Base-by-base conservation (phyloP, 2,797 vertebrate genomes). In the Onychomys arenicola region DNA sequence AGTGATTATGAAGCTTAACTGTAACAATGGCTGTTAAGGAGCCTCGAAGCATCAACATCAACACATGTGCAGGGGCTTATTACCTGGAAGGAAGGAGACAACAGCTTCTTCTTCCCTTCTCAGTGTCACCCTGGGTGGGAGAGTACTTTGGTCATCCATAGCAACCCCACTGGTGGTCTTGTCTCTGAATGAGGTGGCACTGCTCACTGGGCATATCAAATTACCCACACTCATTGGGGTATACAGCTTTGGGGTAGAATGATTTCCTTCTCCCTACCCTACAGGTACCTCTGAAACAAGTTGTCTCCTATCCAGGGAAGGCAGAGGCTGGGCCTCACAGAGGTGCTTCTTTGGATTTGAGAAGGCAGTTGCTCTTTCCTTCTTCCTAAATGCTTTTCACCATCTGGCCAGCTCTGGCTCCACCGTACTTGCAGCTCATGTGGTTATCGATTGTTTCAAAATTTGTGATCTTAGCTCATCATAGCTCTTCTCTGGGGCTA, bases 181-280 rank as follows among this genome's bases (percentile, higher is more conserved):
- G 73, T 90, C 71, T 97, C 81, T 16, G 52, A 25, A 32, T 77
- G 80, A 91, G 71, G 77, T 2, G 1, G 55, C 67, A 55, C 25
- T 95, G 61, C 88, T 96, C 87, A 93, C 93, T 92, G 95, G 84
- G 81, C 46, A 76, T 89, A 96, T 96, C 84, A 95, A 96, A 97
- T 96, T 77, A 86, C 92, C 88, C 73, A 76, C 0, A 19, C 95
- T 91, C 85, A 89, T 1, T 95, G 55, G 95, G 75, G 95, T 34
- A 63, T 91, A 94, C 85, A 95, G 61, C 87, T 90, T 67, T 0
- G 29, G 96, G 87, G 49, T 59, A 40, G 88, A 90, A 65, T 27
- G 77, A 77, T 90, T 81, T 95, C 61, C 82, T 25, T 61, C 37
- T 32, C n/a, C 49, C 63, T 61, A 90, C 61, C 90, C 55, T 77